These are phyloP conservation scores for Colaptes auratus DNA, from an alignment of 2,113 vertebrate species.

Conservation along the genomic window DNA sequence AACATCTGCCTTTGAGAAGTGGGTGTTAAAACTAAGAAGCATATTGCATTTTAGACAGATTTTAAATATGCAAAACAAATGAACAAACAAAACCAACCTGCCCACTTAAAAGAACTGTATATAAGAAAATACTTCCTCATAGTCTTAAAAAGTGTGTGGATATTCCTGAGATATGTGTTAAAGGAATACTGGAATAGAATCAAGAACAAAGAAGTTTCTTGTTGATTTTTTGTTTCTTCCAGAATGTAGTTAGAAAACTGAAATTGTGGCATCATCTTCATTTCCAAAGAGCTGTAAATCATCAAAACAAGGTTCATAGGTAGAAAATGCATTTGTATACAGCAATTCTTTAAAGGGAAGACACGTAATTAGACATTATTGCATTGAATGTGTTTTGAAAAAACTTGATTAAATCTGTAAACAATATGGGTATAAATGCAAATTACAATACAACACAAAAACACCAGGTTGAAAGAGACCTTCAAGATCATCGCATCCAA, in stretches of 20 bases:
- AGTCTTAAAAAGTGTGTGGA: not conserved
- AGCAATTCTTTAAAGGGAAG: not conserved
- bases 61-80: not conserved
- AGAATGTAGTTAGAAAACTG: not conserved
- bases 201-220: not conserved
- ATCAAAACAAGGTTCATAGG: not conserved
- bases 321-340: not conserved
- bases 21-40: not conserved
- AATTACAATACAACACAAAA: too few species aligned
- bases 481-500: too few species aligned
- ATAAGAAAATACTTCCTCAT: not conserved
- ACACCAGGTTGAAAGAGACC: too few species aligned
- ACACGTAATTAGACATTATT: accelerated
- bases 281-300: not conserved
- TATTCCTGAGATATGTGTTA: not conserved
- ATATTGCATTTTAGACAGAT: not conserved
- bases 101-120: not conserved
- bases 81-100: not conserved
- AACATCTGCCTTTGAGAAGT: not conserved
- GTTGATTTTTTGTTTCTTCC: not conserved
- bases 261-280: not conserved
- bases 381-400: not conserved
- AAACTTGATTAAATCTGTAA: not conserved
- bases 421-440: not conserved
- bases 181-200: not conserved